phyloP scores from a whole-genome alignment of 2,888 invertebrate genomes.

The Leptinotarsa tumamoca region DNA sequence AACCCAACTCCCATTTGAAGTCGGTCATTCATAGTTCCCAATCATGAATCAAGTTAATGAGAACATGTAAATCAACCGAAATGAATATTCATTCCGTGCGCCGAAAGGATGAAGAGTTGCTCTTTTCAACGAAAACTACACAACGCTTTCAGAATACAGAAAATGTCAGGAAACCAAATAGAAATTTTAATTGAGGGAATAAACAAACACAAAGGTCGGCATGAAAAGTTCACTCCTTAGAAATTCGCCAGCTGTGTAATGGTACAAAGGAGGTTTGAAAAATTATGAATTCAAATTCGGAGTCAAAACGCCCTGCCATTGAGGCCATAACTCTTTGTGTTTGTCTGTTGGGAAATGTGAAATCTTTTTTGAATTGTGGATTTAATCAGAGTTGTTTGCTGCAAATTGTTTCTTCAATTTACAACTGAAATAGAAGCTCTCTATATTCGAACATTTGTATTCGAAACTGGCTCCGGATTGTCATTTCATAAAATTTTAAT shows the following conservation, averaged over 20 bases:
- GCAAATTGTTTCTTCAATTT: conserved; percentile 16
- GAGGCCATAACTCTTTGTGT: conserved; percentile 12
- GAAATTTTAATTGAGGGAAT: conserved; percentile 11
- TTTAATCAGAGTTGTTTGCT: conserved; percentile 22
- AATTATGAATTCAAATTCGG: conserved; percentile 28
- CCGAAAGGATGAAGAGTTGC: neutral
- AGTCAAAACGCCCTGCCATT: neutral
- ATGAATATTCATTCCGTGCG: neutral
- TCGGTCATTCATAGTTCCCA: too few species aligned
- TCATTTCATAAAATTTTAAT: too few species aligned
- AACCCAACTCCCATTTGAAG: too few species aligned
- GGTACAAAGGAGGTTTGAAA: conserved; percentile 21
- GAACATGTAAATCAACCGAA: neutral
- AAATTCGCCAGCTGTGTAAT: conserved; percentile 14
- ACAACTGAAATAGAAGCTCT: neutral
- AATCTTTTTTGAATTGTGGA: conserved; percentile 25
- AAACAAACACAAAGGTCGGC: conserved; percentile 7
- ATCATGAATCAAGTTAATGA: neutral
- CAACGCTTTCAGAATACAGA: conserved; percentile 2
- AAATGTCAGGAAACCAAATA: neutral
- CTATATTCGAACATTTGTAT: neutral
- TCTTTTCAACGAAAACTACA: neutral
- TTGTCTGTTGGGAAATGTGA: conserved; percentile 9
- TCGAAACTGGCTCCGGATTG: neutral
- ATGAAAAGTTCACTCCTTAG: conserved; percentile 16